These are phyloP conservation scores for Nemotelus pantherinus DNA, from an alignment of 2,888 invertebrate genomes.

Conservation along the genomic window DNA sequence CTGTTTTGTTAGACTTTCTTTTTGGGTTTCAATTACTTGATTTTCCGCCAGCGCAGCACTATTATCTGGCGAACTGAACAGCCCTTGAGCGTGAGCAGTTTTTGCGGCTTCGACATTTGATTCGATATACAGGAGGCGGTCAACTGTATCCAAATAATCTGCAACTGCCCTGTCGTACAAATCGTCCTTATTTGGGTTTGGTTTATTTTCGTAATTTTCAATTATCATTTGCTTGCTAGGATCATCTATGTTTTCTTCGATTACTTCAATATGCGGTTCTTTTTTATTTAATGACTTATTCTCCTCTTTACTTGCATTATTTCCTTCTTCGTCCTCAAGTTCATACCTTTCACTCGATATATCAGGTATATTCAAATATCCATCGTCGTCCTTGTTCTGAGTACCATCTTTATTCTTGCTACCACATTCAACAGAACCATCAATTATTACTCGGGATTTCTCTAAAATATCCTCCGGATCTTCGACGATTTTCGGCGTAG, in stretches of 20 bases:
- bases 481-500: not conserved
- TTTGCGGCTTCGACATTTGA: not conserved
- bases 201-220: not conserved
- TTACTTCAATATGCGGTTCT: not conserved
- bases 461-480: slow-evolving; percentile 14
- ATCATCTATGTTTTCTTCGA: not conserved
- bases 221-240: not conserved
- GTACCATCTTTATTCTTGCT: not conserved
- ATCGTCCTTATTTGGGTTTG: slow-evolving; percentile 9
- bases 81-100: not conserved
- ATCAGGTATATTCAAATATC: not conserved
- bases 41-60: not conserved
- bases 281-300: too few relatives aligned
- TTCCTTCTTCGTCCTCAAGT: not conserved
- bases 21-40: not conserved
- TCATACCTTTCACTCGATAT: not conserved
- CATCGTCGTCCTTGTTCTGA: not conserved
- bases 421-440: not conserved
- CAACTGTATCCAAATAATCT: slow-evolving; percentile 2
- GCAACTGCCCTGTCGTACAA: slow-evolving; percentile 10
- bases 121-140: slow-evolving; percentile 8
- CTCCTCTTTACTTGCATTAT: not conserved
- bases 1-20: not conserved
- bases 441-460: not conserved
- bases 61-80: not conserved